Conservation (phyloP, 2,888 invertebrate genomes). For the Melieria crassipennis region DNA sequence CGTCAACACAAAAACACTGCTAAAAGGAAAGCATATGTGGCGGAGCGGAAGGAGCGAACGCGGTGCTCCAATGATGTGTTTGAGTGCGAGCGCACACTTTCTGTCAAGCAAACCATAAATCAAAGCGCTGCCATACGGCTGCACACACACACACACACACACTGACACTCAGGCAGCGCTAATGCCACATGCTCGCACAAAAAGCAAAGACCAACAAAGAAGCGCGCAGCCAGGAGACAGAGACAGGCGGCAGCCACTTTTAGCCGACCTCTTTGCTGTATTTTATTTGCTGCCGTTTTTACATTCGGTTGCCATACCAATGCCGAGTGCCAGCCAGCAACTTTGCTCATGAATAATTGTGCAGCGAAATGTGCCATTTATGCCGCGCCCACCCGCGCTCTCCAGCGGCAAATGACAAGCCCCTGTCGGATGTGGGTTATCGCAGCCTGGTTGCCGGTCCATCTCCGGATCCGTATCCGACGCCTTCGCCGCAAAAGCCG, state of each 20-base stretch:
- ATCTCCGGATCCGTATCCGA: background rate
- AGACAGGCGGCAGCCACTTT: slow-evolving; percentile 1
- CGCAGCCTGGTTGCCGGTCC: background rate
- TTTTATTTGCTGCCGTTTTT: slow-evolving; percentile 5
- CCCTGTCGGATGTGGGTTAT: background rate
- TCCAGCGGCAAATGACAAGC: background rate
- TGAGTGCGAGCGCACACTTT: slow-evolving; percentile 5
- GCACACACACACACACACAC: background rate
- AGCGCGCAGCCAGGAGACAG: background rate
- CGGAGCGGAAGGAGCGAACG: background rate
- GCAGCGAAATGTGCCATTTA: slow-evolving; percentile 8
- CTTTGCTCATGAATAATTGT: slow-evolving; percentile 1
- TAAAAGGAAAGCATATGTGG: background rate
- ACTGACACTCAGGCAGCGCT: background rate
- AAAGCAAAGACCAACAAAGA: background rate
- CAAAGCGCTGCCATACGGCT: slow-evolving; percentile 2
- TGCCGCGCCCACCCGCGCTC: background rate
- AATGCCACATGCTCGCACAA: background rate
- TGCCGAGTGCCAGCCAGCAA: background rate
- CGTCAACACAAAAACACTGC: too few relatives aligned
- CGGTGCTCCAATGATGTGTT: background rate
- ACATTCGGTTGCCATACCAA: background rate
- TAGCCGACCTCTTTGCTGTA: slow-evolving; percentile 9
- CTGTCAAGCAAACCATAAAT: slow-evolving; percentile 22
- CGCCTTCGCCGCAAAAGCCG: background rate